Percentiles rank a stretch among this genome's conserved stretches.
These are phyloP conservation scores for Tiaroga cobitis DNA, from an alignment of 2,797 vertebrate genomes.

Conservation along the genomic window DNA sequence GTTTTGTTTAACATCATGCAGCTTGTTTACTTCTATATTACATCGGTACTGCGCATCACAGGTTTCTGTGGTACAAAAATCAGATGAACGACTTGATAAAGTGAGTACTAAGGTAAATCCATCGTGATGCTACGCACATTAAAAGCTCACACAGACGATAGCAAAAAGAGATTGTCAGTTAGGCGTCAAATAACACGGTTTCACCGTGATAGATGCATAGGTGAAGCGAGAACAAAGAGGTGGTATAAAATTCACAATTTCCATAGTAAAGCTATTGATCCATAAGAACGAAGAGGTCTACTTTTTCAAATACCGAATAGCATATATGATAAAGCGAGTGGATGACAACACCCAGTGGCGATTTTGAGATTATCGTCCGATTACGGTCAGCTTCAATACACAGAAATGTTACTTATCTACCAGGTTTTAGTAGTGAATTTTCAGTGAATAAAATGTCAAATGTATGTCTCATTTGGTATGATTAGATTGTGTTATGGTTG, in stretches of 20 bases:
- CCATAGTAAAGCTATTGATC: slow-evolving; percentile 45
- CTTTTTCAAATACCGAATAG: neutral
- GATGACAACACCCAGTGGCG: neutral
- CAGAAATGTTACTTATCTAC: neutral
- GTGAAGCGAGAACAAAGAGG: slow-evolving; percentile 30
- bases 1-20: slow-evolving; percentile 27
- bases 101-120: slow-evolving; percentile 9
- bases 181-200: slow-evolving; percentile 16
- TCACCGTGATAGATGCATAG: slow-evolving; percentile 46
- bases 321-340: neutral
- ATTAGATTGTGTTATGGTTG: neutral
- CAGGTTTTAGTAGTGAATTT: neutral
- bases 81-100: neutral
- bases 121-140: slow-evolving; percentile 17
- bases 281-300: slow-evolving; percentile 13
- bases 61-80: neutral
- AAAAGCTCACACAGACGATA: slow-evolving; percentile 30
- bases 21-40: neutral
- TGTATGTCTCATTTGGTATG: neutral
- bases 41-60: neutral
- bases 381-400: neutral
- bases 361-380: slow-evolving; percentile 1
- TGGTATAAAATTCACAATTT: slow-evolving; percentile 41
- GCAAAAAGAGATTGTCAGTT: slow-evolving; percentile 47
- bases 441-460: neutral